These are phyloP conservation scores for Panulirus ornatus DNA, from an alignment of 1,140 invertebrate species.

Conservation along the genomic window DNA sequence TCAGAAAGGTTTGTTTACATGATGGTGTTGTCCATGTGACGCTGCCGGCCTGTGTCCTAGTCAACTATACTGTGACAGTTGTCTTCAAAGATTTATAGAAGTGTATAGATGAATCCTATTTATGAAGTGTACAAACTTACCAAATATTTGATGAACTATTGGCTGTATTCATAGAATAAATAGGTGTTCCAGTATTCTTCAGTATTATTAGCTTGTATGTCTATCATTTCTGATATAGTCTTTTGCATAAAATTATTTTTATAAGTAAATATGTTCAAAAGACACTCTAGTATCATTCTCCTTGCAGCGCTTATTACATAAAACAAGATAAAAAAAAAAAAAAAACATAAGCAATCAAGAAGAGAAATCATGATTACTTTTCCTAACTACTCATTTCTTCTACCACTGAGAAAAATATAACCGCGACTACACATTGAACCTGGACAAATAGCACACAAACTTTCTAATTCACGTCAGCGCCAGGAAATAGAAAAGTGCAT, in stretches of 20 bases:
- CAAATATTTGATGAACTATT: not conserved
- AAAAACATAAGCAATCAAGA: too few species aligned
- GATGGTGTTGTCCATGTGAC: not conserved
- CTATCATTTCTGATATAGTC: slow-evolving; percentile 14
- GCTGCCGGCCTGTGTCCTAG: not conserved
- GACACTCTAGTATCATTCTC: not conserved
- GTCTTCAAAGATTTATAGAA: not conserved
- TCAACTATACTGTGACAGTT: not conserved
- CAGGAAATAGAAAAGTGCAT: too few species aligned
- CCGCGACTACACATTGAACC: too few species aligned
- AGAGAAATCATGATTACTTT: too few species aligned
- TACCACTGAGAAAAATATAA: too few species aligned
- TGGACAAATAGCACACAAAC: too few species aligned
- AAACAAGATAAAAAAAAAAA: too few species aligned
- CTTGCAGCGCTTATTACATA: too few species aligned
- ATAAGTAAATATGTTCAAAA: slow-evolving; percentile 13
- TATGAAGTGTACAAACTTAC: not conserved
- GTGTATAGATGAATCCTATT: slow-evolving; percentile 13
- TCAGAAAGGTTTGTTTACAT: too few species aligned
- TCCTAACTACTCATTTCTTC: too few species aligned
- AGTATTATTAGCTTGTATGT: slow-evolving; percentile 36
- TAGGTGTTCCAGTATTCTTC: slow-evolving; percentile 9
- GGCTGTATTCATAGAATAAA: slow-evolving; percentile 11
- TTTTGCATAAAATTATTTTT: slow-evolving; percentile 36
- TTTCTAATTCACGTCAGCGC: too few species aligned